Base-by-base conservation (phyloP, 2,888 invertebrate species). In the Toxonevra muliebris region DNA sequence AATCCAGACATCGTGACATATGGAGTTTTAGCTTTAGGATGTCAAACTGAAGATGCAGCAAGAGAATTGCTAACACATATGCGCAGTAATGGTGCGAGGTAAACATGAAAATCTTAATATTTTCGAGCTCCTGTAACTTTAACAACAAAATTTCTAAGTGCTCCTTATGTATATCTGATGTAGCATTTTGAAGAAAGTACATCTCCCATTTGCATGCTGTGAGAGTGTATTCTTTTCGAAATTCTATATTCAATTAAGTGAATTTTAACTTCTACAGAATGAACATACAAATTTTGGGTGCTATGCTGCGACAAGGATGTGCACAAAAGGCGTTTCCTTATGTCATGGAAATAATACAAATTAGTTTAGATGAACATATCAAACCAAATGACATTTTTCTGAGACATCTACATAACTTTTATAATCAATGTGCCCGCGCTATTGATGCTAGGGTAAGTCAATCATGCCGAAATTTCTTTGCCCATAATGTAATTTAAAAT, bases 1-100 rank as follows among this genome's bases (percentile, higher is more conserved):
- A 85, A 86, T 71, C 90, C 92, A 0, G 90, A 96, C 83, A 88
- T 95, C 74, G 88, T 93, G 76, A 97, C 97, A 0, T 97, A 93
- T 86, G 96, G 96, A 53, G 90, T 93, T 1, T 84, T 97, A 69
- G 92, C 97, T 0, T 84, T 96, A 77, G 90, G 93, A 12, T 97
- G 97, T 82, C 86, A 84, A 69, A 90, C 87, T 7, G 87, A 88
- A 73, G 86, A 88, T 42, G 88, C 90, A 76, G 93, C 92, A 5
- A 82, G 87, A 60, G 86, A 89, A 74, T 86, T 97, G 10, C 79
- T 96, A 0, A 81, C 86, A 45, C 89, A 92, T 80, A 93, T 97
- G 91, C 86, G 89, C 65, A 86, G 87, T 58, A 87, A 89, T 69
- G 88, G 89, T 68, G 88, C 91, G 62, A 88, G 89, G 92, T 92